phyloP scores from a whole-genome alignment of 2,888 invertebrate species.

The Chrysotoxum bicinctum region DNA sequence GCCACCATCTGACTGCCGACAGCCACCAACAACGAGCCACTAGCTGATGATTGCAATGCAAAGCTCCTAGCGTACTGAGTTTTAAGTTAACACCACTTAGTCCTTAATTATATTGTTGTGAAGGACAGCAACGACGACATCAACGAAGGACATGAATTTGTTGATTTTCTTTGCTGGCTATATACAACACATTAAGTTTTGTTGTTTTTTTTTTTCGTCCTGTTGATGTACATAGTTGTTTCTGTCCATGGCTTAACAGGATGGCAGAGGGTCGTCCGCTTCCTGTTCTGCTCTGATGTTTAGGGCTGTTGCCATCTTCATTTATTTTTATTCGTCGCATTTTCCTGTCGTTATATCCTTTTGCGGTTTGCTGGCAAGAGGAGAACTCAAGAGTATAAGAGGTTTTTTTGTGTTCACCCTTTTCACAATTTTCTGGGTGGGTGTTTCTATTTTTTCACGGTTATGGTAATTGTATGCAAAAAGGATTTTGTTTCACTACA shows the following conservation, averaged over 20 bases:
- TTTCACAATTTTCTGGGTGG: background rate
- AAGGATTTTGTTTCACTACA: conserved; percentile 68
- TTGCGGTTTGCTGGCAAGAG: conserved; percentile 22
- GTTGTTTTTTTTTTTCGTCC: background rate
- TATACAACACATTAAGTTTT: conserved; percentile 44
- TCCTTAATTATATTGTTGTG: conserved; percentile 72
- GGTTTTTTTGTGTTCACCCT: background rate
- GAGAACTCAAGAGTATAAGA: conserved; percentile 30
- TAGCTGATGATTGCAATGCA: conserved; percentile 21
- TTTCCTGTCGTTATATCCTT: conserved; percentile 60
- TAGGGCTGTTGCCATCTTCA: conserved; percentile 61
- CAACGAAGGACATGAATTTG: conserved; percentile 66
- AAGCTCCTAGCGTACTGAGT: conserved; percentile 47
- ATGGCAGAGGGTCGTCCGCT: background rate
- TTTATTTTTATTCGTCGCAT: conserved; percentile 70
- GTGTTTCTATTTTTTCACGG: conserved; percentile 51
- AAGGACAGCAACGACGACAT: conserved; percentile 44
- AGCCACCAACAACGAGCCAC: background rate
- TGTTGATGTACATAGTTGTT: background rate
- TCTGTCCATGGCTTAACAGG: conserved; percentile 25
- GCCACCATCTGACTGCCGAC: background rate
- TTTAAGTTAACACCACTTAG: conserved; percentile 72
- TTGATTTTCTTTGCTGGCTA: conserved; percentile 48
- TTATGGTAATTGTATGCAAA: conserved; percentile 69
- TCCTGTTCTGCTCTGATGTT: conserved; percentile 34